Conservation (phyloP, 2,113 vertebrate species). For the Mellivora capensis region DNA sequence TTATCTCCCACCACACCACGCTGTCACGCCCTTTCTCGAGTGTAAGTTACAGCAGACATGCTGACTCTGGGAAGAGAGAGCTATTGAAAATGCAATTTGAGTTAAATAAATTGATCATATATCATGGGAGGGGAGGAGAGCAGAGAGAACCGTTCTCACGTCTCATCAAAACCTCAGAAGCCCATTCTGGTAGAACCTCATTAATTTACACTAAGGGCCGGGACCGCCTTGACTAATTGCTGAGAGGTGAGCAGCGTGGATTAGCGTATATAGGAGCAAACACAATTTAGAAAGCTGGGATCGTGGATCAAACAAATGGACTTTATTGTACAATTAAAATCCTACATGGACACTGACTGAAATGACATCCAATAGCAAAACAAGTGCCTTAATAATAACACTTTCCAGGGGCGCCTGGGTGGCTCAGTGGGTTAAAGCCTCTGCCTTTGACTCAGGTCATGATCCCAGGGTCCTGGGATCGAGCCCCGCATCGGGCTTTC, state of each 20-base stretch:
- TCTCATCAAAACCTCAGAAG: slow-evolving; percentile 60
- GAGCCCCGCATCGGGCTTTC: too few relatives aligned
- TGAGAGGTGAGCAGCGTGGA: background rate
- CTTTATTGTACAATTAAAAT: slow-evolving; percentile 64
- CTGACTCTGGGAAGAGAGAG: slow-evolving; percentile 47
- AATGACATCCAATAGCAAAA: slow-evolving; percentile 59
- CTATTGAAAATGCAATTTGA: slow-evolving; percentile 54
- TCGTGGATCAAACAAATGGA: slow-evolving; percentile 36
- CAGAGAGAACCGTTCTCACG: background rate
- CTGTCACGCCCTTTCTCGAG: background rate
- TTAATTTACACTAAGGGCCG: slow-evolving; percentile 28
- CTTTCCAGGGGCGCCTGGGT: too few relatives aligned
- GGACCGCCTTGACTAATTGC: slow-evolving; percentile 53
- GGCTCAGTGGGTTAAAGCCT: too few relatives aligned
- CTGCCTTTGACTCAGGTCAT: too few relatives aligned
- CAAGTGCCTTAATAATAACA: slow-evolving; percentile 51
- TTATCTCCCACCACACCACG: background rate
- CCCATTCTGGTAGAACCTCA: slow-evolving; percentile 20
- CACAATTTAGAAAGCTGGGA: slow-evolving; percentile 25
- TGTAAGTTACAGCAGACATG: slow-evolving; percentile 11
- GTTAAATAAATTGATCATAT: slow-evolving; percentile 58
- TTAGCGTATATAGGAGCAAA: background rate
- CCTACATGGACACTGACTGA: slow-evolving; percentile 3
- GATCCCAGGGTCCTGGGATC: too few relatives aligned
- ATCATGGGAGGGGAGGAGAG: slow-evolving; percentile 14